A percentile compares a stretch with the other conserved stretches of the same genome.
Evolutionary conservation across 1,140 invertebrate species (phyloP).

Genomic region (Brachionus manjavacas): DNA sequence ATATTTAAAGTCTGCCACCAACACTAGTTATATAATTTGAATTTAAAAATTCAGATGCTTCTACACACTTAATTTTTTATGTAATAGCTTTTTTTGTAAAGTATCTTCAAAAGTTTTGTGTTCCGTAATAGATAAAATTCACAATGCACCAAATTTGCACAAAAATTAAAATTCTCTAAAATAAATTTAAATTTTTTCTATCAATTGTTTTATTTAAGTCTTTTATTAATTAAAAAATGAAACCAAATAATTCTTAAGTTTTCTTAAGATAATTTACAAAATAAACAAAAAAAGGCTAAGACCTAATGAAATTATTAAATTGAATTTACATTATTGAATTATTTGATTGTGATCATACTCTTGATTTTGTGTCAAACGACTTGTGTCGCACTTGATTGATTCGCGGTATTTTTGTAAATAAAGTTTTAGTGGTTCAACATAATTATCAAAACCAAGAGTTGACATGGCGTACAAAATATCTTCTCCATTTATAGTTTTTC

Average conservation of each 20-base stretch:
- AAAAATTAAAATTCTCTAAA: not conserved
- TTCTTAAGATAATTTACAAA: not conserved
- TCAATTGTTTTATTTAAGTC: not conserved
- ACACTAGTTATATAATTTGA: not conserved
- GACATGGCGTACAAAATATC: constrained; percentile 93
- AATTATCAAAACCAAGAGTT: constrained; percentile 93
- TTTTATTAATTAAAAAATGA: not conserved
- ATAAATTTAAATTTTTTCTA: not conserved
- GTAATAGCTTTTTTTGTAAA: not conserved
- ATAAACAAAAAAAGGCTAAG: not conserved
- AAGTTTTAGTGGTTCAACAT: constrained; percentile 89
- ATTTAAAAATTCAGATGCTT: not conserved
- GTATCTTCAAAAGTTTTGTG: not conserved
- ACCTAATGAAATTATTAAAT: not conserved
- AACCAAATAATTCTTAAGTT: not conserved
- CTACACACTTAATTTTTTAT: not conserved
- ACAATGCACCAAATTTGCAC: not conserved
- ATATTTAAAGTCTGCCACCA: not conserved
- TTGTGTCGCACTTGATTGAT: constrained; percentile 28
- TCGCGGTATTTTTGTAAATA: constrained; percentile 96
- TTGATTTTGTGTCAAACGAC: constrained; percentile 1
- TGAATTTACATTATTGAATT: constrained; percentile 5
- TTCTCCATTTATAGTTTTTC: constrained; percentile 97
- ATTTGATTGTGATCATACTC: constrained; percentile 28
- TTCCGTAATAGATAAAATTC: not conserved